phyloP scores from a whole-genome alignment of 2,888 invertebrate species.

The Aspidiotus rigidus region DNA sequence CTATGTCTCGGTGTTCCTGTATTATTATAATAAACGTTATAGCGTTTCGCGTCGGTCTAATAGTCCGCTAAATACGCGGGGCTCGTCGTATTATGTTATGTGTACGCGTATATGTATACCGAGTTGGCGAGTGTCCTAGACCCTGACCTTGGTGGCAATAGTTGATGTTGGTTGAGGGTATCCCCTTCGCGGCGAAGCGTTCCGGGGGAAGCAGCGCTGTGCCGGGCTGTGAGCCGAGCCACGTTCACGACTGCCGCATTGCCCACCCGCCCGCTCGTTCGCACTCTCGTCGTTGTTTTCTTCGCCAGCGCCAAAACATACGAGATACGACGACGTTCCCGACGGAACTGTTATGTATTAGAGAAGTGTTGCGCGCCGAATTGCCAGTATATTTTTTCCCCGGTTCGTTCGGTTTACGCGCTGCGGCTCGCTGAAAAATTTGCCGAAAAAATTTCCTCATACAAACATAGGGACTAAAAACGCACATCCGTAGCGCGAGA shows the following conservation, averaged over 20 bases:
- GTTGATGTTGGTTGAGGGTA: conserved; percentile 31
- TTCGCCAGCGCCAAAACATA: conserved; percentile 9
- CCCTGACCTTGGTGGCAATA: conserved; percentile 33
- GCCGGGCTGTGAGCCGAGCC: conserved; percentile 31
- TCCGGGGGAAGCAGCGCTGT: conserved; percentile 15
- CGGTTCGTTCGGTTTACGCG: background rate
- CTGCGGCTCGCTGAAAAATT: background rate
- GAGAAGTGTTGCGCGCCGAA: conserved; percentile 22
- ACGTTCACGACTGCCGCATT: conserved; percentile 19
- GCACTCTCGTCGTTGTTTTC: conserved; percentile 9
- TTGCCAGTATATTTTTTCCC: conserved; percentile 6
- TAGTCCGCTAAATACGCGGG: background rate
- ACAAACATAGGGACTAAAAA: too few species aligned
- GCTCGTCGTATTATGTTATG: too few species aligned
- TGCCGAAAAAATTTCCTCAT: background rate
- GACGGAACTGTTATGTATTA: conserved; percentile 17
- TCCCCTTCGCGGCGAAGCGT: conserved; percentile 19
- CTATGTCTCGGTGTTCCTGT: too few species aligned
- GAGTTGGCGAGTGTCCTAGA: conserved; percentile 30
- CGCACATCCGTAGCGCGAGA: too few species aligned
- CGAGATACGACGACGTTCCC: conserved; percentile 1
- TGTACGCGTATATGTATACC: background rate
- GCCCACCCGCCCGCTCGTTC: background rate
- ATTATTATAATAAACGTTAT: background rate
- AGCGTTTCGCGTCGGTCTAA: background rate